These are phyloP conservation scores for Notechis scutatus DNA, from an alignment of 2,113 vertebrate genomes.

Conservation along the genomic window DNA sequence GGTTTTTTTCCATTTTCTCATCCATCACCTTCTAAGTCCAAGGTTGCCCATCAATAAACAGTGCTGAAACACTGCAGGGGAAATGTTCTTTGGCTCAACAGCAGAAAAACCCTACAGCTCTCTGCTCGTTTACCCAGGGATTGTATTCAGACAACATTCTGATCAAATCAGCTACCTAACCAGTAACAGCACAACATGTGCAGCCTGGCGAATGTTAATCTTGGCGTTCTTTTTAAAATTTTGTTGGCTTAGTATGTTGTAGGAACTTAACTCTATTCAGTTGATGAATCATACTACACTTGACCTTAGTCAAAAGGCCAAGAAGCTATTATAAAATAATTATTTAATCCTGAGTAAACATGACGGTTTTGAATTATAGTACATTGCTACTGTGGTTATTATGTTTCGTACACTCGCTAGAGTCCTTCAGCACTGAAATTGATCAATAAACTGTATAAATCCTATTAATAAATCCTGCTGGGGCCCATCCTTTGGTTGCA, in stretches of 20 bases:
- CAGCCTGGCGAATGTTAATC: background rate
- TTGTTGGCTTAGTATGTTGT: background rate
- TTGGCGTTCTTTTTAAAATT: background rate
- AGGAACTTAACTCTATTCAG: background rate
- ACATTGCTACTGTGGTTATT: background rate
- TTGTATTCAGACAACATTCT: background rate
- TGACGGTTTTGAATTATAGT: background rate
- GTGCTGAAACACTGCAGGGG: background rate
- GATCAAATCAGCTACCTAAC: background rate
- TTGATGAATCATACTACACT: background rate
- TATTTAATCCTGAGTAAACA: background rate
- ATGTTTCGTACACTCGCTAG: background rate
- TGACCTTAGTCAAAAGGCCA: background rate
- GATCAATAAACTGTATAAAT: background rate
- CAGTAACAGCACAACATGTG: background rate
- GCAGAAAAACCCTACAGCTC: background rate
- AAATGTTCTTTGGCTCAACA: background rate
- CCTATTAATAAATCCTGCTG: background rate
- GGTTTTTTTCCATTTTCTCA: conserved; percentile 42
- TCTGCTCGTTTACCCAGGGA: background rate
- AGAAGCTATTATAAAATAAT: background rate
- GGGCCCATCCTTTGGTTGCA: background rate
- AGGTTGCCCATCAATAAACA: background rate
- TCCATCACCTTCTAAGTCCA: background rate
- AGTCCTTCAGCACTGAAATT: background rate